These are phyloP conservation scores for Diuraphis noxia DNA, from an alignment of 1,140 invertebrate genomes.

Conservation along the genomic window DNA sequence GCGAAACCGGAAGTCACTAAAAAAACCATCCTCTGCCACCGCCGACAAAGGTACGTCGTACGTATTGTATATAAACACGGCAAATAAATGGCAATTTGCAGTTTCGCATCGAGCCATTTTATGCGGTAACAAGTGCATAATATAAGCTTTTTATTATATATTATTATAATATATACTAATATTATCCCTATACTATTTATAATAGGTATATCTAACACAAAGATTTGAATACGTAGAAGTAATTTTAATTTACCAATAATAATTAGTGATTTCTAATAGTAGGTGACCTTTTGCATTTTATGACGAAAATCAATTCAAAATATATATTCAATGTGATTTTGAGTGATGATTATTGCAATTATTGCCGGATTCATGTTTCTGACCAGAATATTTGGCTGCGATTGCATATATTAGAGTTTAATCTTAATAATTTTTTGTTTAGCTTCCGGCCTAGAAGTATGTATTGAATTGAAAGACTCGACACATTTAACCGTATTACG, in stretches of 20 bases:
- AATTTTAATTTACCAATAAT: background rate
- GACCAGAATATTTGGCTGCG: too few species aligned
- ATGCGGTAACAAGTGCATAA: too few species aligned
- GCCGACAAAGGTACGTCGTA: slow-evolving; percentile 28
- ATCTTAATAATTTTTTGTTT: background rate
- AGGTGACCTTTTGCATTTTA: background rate
- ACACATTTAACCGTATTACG: slow-evolving; percentile 29
- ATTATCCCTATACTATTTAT: too few species aligned
- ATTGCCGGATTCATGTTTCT: background rate
- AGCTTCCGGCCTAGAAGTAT: slow-evolving; percentile 30
- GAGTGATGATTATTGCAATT: too few species aligned
- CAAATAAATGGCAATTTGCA: too few species aligned
- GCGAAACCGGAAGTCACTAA: background rate
- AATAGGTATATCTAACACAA: too few species aligned
- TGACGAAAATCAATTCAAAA: background rate
- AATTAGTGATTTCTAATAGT: too few species aligned
- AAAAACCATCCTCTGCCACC: background rate
- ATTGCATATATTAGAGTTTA: background rate
- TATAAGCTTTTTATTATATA: background rate
- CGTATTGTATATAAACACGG: too few species aligned
- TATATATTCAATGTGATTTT: background rate
- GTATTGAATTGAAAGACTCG: slow-evolving; percentile 7
- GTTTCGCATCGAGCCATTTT: too few species aligned
- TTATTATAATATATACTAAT: background rate
- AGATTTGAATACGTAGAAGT: background rate